Percentiles rank a stretch among this genome's conserved stretches.
Evolutionary conservation across 53 echinoderm and acorn worm species (phyloP).

Genomic region (Holothuria scabra): DNA sequence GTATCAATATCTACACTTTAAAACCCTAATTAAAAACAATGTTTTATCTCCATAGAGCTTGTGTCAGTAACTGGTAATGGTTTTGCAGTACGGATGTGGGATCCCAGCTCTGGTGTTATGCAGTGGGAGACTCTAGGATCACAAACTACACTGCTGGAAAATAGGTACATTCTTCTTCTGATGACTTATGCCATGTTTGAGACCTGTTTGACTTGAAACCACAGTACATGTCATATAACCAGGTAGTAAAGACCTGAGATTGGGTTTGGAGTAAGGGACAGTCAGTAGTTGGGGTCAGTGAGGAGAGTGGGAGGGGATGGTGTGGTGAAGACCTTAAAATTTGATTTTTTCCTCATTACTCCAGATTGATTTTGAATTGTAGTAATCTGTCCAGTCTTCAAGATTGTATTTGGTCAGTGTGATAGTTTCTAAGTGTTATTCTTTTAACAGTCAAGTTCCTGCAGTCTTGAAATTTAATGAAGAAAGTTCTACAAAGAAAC

Average conservation of each 20-base stretch:
- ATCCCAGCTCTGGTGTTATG: constrained; percentile 74
- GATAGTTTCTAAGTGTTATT: background rate
- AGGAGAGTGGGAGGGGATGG: no score
- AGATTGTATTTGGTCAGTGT: no score
- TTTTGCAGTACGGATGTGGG: constrained; percentile 75
- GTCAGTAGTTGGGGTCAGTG: no score
- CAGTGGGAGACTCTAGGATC: constrained; percentile 76
- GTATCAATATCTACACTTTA: background rate
- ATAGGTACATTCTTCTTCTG: background rate
- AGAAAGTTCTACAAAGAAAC: constrained; percentile 23
- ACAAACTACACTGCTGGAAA: background rate
- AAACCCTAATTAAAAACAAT: background rate
- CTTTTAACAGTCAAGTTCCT: constrained; percentile 43
- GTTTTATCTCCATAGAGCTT: constrained; percentile 55
- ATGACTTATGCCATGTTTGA: no score
- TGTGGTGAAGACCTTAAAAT: no score
- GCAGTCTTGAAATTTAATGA: constrained; percentile 56
- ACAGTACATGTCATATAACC: no score
- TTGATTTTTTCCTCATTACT: no score
- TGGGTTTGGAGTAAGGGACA: no score
- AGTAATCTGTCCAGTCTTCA: no score
- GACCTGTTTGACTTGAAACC: no score
- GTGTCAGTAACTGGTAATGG: constrained; percentile 80
- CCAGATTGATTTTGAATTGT: no score
- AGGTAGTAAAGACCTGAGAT: no score